Evolutionary conservation across 2,113 vertebrate species (phyloP).

Genomic region (Kryptolebias marmoratus): DNA sequence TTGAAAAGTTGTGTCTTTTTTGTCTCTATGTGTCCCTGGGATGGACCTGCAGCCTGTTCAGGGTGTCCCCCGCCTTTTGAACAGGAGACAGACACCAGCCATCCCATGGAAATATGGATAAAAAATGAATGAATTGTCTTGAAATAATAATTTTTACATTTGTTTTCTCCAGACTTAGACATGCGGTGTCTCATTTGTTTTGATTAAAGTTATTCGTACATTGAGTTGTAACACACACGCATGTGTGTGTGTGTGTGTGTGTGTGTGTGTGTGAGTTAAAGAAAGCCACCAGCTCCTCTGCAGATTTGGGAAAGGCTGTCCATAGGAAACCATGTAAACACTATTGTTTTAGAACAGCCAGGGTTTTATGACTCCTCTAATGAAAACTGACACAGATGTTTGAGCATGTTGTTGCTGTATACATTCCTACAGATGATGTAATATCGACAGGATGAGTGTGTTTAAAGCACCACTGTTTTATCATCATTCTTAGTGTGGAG

Average conservation of each 20-base stretch:
- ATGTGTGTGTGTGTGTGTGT: slow-evolving; percentile 33
- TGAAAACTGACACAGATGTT: slow-evolving; percentile 72
- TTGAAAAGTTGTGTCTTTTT: too few relatives aligned
- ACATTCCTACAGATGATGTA: slow-evolving; percentile 70
- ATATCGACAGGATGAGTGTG: slow-evolving; percentile 53
- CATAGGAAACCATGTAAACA: slow-evolving; percentile 63
- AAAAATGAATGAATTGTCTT: background rate
- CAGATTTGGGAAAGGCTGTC: slow-evolving; percentile 42
- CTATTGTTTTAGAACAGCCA: slow-evolving; percentile 63
- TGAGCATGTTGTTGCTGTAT: slow-evolving; percentile 67
- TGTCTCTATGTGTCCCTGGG: too few relatives aligned
- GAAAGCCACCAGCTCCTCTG: slow-evolving; percentile 16
- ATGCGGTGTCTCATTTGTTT: slow-evolving; percentile 56
- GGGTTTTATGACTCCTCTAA: slow-evolving; percentile 62
- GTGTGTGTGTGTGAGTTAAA: slow-evolving; percentile 39
- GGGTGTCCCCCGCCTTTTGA: too few relatives aligned
- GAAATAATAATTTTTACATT: slow-evolving; percentile 55
- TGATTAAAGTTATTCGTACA: slow-evolving; percentile 44
- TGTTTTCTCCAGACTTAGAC: slow-evolving; percentile 42
- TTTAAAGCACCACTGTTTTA: slow-evolving; percentile 54
- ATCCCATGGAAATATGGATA: too few relatives aligned
- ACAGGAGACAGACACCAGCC: too few relatives aligned
- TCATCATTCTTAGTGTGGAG: slow-evolving; percentile 37
- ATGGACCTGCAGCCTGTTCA: too few relatives aligned
- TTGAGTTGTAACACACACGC: slow-evolving; percentile 28